Evolutionary conservation across 1,140 invertebrate species (phyloP), one percentile per base, ranked within the genome.

Genomic region (Calephelis nemesis): DNA sequence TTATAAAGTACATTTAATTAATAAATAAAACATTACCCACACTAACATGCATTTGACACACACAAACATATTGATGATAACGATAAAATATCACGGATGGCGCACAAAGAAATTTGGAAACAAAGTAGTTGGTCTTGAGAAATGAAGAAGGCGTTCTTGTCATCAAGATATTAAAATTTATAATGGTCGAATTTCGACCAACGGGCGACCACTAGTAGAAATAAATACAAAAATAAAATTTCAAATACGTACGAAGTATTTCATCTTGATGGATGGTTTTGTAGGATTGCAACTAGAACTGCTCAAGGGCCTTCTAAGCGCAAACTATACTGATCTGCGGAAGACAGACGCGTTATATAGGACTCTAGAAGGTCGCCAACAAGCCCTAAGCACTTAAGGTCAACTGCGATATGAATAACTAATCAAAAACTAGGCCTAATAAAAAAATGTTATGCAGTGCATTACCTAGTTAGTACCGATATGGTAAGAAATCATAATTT

Each of bases 241-340:
- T 50, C 40, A 40, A 72, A 78, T 77, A 90, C 88, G 83, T 83
- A 90, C 88, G 71, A 78, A 73, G 88, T 80, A 88, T 90, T 90
- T 90, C 88, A 90, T 90, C 77, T 84, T 88, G 82, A 76, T 73
- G 74, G 66, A 69, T 88, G 78, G 82, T 81, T 87, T 73, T 86
- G 15, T 30, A 39, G 52, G 52, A 9, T 58, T 58, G 52, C 52
- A 82, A 88, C 84, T 79, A 85, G 85, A 90, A 90, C 85, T 88
- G 88, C 86, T 83, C 63, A 54, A 58, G 73, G 71, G 86, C 86
- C 86, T 88, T 88, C 86, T 79, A 54, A 87, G 83, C 83, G 88
- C 83, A 85, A 86, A 88, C 86, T 88, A 79, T 87, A 71, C 70
- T 65, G 73, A 74, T 67, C 77, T 76, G 71, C 75, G 72, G 84